Base-by-base conservation (phyloP, 2,888 invertebrate genomes). In the Harpalus rubripes region DNA sequence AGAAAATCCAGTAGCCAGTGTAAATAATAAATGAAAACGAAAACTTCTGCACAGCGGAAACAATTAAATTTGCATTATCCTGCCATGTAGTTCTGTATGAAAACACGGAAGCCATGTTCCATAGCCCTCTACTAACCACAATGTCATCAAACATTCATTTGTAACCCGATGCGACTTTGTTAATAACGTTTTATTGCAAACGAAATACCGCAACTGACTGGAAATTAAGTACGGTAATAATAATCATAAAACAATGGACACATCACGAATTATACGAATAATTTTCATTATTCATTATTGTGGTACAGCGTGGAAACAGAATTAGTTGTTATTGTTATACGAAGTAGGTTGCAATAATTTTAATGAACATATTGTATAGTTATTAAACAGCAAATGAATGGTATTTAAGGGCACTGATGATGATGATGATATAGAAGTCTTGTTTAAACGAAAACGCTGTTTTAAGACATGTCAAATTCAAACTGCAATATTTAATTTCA, bases 111-210 rank as follows among this genome's bases (percentile, higher is more conserved):
- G n/a, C 44, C 72, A 41, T 18, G 72, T 8, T 7, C 52, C 72
- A 16, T 8, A 12, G 15, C 10, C 32, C 41, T 39, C 7, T 15
- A 4, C 44, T 44, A 41, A 74, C 72, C 72, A 18, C 72, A 44
- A 8, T 74, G 72, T 74, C 72, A 74, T 74, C 72, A 74, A 74
- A 74, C 44, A 74, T 74, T 44, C 72, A 74, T 74, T 74, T 74
- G 72, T 18, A 41, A 74, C 22, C 44, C 18, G 72, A 44, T 74
- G 72, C 72, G 72, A 68, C 68, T 39, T 32, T 68, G 68, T 68
- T 74, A 74, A 74, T 74, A 74, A 18, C 16, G 18, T 44, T 41
- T 74, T 74, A 74, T 74, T 74, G 44, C 72, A 8, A 7, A 44
- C 18, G 72, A 74, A 74, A 74, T 74, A 74, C 44, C 72, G 68